Evolutionary conservation across 2,888 invertebrate genomes (phyloP).

Genomic region (Acleris laterana): DNA sequence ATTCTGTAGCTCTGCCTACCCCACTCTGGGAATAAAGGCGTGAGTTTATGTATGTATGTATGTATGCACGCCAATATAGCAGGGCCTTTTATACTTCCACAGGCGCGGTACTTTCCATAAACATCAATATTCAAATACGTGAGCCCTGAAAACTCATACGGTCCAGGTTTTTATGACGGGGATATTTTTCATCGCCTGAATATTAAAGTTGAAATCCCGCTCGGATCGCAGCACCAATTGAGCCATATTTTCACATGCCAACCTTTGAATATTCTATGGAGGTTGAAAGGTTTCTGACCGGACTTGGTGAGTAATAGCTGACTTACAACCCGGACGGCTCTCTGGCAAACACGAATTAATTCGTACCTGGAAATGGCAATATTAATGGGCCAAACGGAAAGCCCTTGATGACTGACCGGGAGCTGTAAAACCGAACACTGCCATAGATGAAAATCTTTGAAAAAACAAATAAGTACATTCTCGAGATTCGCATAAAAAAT

Average conservation of each 20-base stretch:
- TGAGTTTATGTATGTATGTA: too few relatives aligned
- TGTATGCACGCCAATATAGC: conserved; percentile 44
- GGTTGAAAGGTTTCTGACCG: conserved; percentile 64
- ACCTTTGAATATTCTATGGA: conserved; percentile 78
- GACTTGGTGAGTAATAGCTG: conserved; percentile 51
- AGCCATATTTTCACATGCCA: conserved; percentile 73
- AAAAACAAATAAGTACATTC: neutral
- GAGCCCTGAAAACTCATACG: conserved; percentile 74
- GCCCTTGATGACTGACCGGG: too few relatives aligned
- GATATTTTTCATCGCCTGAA: conserved; percentile 78
- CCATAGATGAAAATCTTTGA: too few relatives aligned
- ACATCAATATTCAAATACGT: conserved; percentile 78
- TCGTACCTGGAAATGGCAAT: conserved; percentile 1
- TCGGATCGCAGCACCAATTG: conserved; percentile 69
- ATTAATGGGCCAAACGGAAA: conserved; percentile 8
- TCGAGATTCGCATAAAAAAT: too few relatives aligned
- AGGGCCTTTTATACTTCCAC: conserved; percentile 50
- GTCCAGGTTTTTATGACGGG: conserved; percentile 74
- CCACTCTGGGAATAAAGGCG: too few relatives aligned
- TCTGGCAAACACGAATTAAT: conserved; percentile 15
- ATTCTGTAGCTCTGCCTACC: too few relatives aligned
- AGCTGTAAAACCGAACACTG: neutral
- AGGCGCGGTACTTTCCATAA: conserved; percentile 62
- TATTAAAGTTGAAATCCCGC: conserved; percentile 74
- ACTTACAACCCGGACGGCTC: conserved; percentile 18